Evolutionary conservation across 2,797 vertebrate genomes (phyloP).

Genomic region (Sebastes oblongus): DNA sequence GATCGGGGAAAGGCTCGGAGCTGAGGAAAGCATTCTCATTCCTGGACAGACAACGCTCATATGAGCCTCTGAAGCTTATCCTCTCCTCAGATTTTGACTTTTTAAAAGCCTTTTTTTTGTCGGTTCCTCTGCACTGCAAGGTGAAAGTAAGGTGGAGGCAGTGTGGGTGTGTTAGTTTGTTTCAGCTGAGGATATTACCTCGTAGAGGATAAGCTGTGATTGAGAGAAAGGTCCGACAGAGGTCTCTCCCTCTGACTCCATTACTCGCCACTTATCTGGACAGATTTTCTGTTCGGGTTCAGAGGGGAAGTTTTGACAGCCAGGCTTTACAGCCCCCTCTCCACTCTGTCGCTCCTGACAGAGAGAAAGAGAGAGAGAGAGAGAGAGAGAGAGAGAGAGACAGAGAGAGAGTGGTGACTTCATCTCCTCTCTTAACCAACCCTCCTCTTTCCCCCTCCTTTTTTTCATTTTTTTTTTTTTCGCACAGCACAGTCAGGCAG

Average conservation of each 20-base stretch:
- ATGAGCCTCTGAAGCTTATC: slow-evolving; percentile 10
- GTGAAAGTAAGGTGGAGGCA: slow-evolving; percentile 52
- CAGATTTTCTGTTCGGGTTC: slow-evolving; percentile 73
- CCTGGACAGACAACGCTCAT: slow-evolving; percentile 29
- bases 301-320: slow-evolving; percentile 83
- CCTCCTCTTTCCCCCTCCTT: slow-evolving; percentile 69
- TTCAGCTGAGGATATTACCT: slow-evolving; percentile 74
- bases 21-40: slow-evolving; percentile 42
- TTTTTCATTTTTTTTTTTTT: slow-evolving; percentile 31
- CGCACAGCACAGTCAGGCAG: slow-evolving; percentile 74
- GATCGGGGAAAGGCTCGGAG: slow-evolving; percentile 41
- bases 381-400: slow-evolving; percentile 24
- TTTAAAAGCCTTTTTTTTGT: slow-evolving; percentile 7
- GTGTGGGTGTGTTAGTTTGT: slow-evolving; percentile 45
- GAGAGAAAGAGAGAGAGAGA: slow-evolving; percentile 52
- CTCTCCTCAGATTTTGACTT: slow-evolving; percentile 18
- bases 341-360: slow-evolving; percentile 58
- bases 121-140: slow-evolving; percentile 35
- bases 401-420: slow-evolving; percentile 79
- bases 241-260: slow-evolving; percentile 66
- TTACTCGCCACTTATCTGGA: slow-evolving; percentile 72
- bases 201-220: slow-evolving; percentile 69
- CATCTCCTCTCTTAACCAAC: slow-evolving; percentile 76
- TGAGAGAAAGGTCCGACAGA: slow-evolving; percentile 65
- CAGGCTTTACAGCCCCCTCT: slow-evolving; percentile 74